These are phyloP conservation scores for Eulemur rufifrons DNA, from an alignment of 2,113 vertebrate genomes.

Conservation along the genomic window DNA sequence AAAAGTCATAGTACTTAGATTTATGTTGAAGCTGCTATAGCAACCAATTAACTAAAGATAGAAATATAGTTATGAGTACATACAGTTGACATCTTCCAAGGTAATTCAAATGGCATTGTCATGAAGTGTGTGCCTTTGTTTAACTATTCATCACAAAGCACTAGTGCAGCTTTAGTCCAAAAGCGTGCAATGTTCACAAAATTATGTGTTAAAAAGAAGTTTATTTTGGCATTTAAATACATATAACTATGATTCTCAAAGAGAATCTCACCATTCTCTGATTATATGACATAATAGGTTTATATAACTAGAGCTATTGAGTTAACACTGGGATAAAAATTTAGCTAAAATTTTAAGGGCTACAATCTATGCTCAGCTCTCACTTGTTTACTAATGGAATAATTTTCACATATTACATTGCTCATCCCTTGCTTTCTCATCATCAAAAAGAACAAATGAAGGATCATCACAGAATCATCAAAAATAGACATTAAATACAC, in stretches of 20 bases:
- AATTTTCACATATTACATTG: not conserved
- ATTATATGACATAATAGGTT: not conserved
- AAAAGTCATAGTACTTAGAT: not conserved
- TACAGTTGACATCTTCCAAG: not conserved
- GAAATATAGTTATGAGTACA: not conserved
- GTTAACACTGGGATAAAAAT: not conserved
- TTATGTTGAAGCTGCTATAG: not conserved
- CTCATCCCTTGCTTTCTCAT: not conserved
- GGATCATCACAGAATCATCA: not conserved
- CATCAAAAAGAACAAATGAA: conserved; percentile 10
- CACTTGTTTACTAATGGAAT: not conserved
- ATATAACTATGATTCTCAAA: not conserved
- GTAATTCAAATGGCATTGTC: not conserved
- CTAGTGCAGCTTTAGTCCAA: not conserved
- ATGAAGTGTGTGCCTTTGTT: not conserved
- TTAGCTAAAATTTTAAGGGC: not conserved
- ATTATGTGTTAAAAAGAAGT: not conserved
- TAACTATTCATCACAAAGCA: not conserved
- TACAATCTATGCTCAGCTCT: not conserved
- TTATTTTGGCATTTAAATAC: not conserved
- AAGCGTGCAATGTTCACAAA: not conserved
- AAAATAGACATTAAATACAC: not conserved
- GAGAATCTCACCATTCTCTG: not conserved
- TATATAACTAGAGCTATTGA: not conserved
- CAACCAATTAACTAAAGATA: not conserved